These are phyloP conservation scores for Shargacucullia verbasci DNA, from an alignment of 2,888 invertebrate genomes.

Conservation along the genomic window DNA sequence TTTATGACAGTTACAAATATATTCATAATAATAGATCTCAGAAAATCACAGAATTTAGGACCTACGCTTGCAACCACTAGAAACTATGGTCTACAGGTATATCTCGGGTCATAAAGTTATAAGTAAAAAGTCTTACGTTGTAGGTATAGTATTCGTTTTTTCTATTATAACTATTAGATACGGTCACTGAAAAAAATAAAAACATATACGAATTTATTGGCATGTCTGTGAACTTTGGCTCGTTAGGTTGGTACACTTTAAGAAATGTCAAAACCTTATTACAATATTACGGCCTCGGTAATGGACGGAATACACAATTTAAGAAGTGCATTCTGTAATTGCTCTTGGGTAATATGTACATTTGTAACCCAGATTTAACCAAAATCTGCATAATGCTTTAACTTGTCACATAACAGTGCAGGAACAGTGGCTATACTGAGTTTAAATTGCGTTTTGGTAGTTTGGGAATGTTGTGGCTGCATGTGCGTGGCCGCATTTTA, in stretches of 20 bases:
- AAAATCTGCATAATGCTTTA: constrained; percentile 82
- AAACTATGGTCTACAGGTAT: no score
- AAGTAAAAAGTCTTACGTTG: no score
- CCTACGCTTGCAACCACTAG: no score
- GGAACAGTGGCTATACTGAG: constrained; percentile 74
- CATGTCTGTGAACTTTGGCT: no score
- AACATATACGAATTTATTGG: background rate
- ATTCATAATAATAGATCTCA: no score
- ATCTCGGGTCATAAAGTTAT: no score
- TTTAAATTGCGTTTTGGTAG: constrained; percentile 82
- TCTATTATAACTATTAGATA: no score
- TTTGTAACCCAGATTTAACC: constrained; percentile 75
- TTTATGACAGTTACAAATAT: no score
- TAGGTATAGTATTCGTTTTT: no score
- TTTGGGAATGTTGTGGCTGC: constrained; percentile 71
- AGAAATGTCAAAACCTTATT: constrained; percentile 8
- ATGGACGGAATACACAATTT: constrained; percentile 33
- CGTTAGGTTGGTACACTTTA: background rate
- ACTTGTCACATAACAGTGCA: constrained; percentile 78
- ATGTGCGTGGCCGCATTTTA: constrained; percentile 71
- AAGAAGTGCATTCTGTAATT: constrained; percentile 60
- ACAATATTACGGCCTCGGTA: constrained; percentile 1
- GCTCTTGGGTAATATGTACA: constrained; percentile 67
- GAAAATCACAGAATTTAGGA: no score
- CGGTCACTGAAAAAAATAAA: no score